These are phyloP conservation scores for Phortica variegata DNA, from an alignment of 1,140 invertebrate genomes.

Conservation along the genomic window DNA sequence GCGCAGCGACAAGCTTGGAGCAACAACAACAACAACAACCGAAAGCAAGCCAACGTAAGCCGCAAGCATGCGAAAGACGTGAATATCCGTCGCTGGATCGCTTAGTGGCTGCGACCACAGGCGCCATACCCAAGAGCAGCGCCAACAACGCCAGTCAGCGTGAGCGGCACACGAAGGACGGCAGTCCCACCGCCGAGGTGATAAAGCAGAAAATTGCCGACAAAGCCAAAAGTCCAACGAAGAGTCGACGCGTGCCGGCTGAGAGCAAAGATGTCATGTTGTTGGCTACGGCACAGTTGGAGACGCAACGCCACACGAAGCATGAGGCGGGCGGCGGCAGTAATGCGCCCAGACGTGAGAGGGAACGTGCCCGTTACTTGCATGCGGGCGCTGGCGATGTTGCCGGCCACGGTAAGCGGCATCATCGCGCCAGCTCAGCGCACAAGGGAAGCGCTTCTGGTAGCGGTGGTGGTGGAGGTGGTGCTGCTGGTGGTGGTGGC, in stretches of 20 bases:
- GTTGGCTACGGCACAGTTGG: no score
- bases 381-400: not conserved
- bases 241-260: no score
- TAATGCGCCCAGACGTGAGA: slow-evolving; percentile 3
- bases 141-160: not conserved
- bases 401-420: slow-evolving; percentile 17
- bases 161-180: not conserved
- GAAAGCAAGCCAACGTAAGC: slow-evolving; percentile 11
- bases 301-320: slow-evolving; percentile 2
- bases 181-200: no score
- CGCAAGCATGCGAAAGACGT: slow-evolving; percentile 14
- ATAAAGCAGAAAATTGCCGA: not conserved
- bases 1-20: not conserved
- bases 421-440: slow-evolving; percentile 25
- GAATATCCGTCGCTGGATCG: slow-evolving; percentile 48
- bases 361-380: not conserved
- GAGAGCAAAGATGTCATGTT: no score
- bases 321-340: slow-evolving; percentile 6
- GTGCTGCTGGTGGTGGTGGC: not conserved
- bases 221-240: not conserved
- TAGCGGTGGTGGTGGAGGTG: not conserved
- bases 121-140: slow-evolving; percentile 43
- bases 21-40: slow-evolving; percentile 7
- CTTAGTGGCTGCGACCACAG: slow-evolving; percentile 39
- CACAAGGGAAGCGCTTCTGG: slow-evolving; percentile 21